Conservation (phyloP, 2,797 vertebrate species). For the Enoplosus armatus region DNA sequence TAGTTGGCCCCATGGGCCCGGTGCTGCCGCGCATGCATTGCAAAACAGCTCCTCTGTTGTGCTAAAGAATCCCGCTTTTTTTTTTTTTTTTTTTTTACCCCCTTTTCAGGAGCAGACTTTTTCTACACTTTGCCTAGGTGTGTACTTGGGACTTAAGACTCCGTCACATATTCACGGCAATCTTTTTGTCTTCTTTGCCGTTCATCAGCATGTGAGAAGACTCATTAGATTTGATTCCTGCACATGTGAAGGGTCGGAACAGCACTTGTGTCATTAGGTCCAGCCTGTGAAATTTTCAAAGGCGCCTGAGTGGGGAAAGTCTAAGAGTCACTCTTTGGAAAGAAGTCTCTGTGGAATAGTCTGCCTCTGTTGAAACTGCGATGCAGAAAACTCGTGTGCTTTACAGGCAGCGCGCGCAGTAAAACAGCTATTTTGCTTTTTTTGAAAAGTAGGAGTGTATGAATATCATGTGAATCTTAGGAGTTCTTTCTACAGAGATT, state of each 20-base stretch:
- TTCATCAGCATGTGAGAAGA: slow-evolving; percentile 65
- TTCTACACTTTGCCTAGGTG: slow-evolving; percentile 84
- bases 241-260: slow-evolving; percentile 67
- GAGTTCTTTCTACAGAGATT: slow-evolving; percentile 51
- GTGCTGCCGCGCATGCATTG: slow-evolving; percentile 88
- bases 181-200: slow-evolving; percentile 60
- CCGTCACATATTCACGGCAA: slow-evolving; percentile 65
- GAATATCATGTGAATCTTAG: slow-evolving; percentile 48
- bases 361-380: slow-evolving; percentile 67
- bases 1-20: slow-evolving; percentile 90
- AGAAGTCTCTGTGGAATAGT: slow-evolving; percentile 77
- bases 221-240: slow-evolving; percentile 75
- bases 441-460: slow-evolving; percentile 55
- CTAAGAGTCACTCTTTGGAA: slow-evolving; percentile 78
- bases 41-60: slow-evolving; percentile 91
- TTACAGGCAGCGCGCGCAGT: slow-evolving; percentile 57
- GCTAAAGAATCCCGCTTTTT: slow-evolving; percentile 86
- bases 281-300: slow-evolving; percentile 79
- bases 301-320: slow-evolving; percentile 66
- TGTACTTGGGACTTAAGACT: slow-evolving; percentile 78
- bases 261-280: slow-evolving; percentile 77
- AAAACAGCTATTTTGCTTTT: slow-evolving; percentile 74
- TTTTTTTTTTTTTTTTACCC: slow-evolving; percentile 60
- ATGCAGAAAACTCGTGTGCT: slow-evolving; percentile 69
- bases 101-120: slow-evolving; percentile 83